Evolutionary conservation across 2,888 invertebrate species (phyloP).

Genomic region (Cephus sareptanus): DNA sequence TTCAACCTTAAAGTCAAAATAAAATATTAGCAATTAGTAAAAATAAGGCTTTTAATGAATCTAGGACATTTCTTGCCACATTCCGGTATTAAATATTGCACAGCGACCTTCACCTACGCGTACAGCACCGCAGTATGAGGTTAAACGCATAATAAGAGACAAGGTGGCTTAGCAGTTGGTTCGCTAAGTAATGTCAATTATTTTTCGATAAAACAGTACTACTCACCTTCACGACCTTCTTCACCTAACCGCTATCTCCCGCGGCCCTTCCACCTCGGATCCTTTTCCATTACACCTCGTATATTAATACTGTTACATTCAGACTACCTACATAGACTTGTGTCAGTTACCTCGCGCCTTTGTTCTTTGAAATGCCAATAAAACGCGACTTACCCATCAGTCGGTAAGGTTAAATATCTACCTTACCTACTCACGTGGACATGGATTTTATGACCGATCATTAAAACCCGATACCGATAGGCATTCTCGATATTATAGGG

Average conservation of each 20-base stretch:
- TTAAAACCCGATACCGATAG: not conserved
- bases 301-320: not conserved
- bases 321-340: not conserved
- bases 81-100: too few species aligned
- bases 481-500: not conserved
- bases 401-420: conserved; percentile 6
- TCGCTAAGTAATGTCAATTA: not conserved
- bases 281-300: not conserved
- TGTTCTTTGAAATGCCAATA: conserved; percentile 8
- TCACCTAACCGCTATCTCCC: not conserved
- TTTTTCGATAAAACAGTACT: not conserved
- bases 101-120: conserved; percentile 4
- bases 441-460: conserved; percentile 6
- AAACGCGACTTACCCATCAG: conserved; percentile 4
- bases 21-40: too few species aligned
- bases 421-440: not conserved
- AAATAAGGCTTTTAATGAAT: too few species aligned
- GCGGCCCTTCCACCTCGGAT: not conserved
- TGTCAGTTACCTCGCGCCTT: not conserved
- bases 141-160: not conserved
- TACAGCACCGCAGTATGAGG: not conserved
- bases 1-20: too few species aligned
- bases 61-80: too few species aligned
- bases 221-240: not conserved
- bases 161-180: not conserved